Evolutionary conservation across 92 coral and sea anemone genomes (phyloP).

Genomic region (Hydrozoanthus gracilis): DNA sequence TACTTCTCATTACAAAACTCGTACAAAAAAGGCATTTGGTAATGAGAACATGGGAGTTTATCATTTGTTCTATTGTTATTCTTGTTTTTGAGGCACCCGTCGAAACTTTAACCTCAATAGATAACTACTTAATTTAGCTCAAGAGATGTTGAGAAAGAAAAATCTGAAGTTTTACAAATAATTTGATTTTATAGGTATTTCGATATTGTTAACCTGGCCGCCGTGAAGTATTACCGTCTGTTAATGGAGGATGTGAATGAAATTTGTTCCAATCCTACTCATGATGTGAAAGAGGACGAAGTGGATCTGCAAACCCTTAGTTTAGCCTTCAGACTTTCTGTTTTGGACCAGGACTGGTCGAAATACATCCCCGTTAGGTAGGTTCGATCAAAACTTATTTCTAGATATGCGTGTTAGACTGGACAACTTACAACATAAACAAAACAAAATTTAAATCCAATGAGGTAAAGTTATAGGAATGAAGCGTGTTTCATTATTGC

Average conservation of each 20-base stretch:
- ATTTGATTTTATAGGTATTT: slow-evolving; percentile 66
- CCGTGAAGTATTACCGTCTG: slow-evolving; percentile 71
- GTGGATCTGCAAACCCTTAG: slow-evolving; percentile 82
- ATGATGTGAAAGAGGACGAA: slow-evolving; percentile 49
- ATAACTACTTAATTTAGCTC: too few species aligned
- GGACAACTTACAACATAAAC: not conserved
- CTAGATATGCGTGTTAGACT: not conserved
- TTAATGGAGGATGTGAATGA: slow-evolving; percentile 86
- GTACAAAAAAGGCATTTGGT: too few species aligned
- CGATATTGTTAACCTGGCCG: slow-evolving; percentile 83
- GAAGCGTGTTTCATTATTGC: too few species aligned
- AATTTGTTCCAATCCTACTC: slow-evolving; percentile 69
- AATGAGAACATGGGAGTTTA: too few species aligned
- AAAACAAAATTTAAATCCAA: not conserved
- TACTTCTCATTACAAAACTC: too few species aligned
- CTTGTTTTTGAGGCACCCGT: too few species aligned
- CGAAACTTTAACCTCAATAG: too few species aligned
- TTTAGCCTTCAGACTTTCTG: slow-evolving; percentile 88
- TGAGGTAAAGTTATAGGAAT: too few species aligned
- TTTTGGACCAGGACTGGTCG: slow-evolving; percentile 84
- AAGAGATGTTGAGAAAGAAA: not conserved
- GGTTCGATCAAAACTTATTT: not conserved
- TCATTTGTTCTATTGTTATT: too few species aligned
- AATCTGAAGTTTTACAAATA: not conserved
- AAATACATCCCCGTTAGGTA: slow-evolving; percentile 78